A percentile compares a stretch with the other conserved stretches of the same genome.
Evolutionary conservation across 2,113 vertebrate species (phyloP).

Genomic region (Pedetes capensis): DNA sequence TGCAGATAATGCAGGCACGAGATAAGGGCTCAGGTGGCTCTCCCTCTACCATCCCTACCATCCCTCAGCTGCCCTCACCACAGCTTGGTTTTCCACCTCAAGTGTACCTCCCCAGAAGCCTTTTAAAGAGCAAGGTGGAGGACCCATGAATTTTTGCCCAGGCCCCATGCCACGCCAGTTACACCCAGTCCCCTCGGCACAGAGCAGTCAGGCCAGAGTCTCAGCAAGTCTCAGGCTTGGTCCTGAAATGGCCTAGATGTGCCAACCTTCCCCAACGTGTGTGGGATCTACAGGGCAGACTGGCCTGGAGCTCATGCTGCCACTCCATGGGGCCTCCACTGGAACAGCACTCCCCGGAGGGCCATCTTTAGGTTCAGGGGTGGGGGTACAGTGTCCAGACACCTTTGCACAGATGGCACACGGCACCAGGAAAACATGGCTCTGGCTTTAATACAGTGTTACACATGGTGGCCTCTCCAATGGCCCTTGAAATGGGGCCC

Average conservation of each 20-base stretch:
- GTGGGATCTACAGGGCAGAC: background rate
- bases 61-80: background rate
- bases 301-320: no score
- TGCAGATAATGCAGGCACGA: background rate
- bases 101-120: background rate
- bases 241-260: no score
- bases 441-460: background rate
- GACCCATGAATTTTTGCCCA: background rate
- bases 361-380: background rate
- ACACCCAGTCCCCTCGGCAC: background rate
- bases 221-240: background rate
- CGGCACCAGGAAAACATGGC: accelerated
- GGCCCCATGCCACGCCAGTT: background rate
- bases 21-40: background rate
- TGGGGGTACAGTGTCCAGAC: background rate
- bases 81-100: background rate
- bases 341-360: background rate
- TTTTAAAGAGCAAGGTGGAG: background rate
- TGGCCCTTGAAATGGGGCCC: background rate
- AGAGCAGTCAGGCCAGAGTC: background rate
- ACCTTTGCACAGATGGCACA: background rate
- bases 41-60: background rate
- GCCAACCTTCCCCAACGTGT: background rate
- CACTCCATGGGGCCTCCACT: background rate
- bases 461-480: background rate